Conservation (phyloP, 2,888 invertebrate genomes). For the Microdon myrmicae region DNA sequence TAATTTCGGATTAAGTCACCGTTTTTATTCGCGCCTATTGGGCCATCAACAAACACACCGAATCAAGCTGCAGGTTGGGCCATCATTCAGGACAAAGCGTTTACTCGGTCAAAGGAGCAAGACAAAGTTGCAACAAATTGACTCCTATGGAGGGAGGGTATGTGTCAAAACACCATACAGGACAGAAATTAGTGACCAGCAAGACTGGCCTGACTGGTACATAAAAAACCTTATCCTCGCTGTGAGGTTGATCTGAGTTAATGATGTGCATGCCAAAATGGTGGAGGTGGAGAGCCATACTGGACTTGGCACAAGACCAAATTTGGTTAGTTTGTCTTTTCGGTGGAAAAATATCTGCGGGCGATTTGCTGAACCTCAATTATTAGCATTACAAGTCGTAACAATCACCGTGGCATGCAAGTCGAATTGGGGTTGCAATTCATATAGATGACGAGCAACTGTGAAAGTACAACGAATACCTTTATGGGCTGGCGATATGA, state of each 20-base stretch:
- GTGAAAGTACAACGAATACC: too few relatives aligned
- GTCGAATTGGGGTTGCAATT: too few relatives aligned
- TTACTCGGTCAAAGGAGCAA: too few relatives aligned
- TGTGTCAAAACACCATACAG: conserved; percentile 42
- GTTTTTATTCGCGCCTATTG: conserved; percentile 27
- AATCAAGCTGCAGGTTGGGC: conserved; percentile 1
- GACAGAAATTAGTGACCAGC: conserved; percentile 7
- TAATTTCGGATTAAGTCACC: conserved; percentile 47
- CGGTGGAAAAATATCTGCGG: too few relatives aligned
- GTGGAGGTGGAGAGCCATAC: conserved; percentile 8
- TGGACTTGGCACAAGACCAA: conserved; percentile 4
- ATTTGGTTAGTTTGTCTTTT: conserved; percentile 3
- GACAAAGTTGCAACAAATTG: conserved; percentile 41
- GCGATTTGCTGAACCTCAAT: too few relatives aligned
- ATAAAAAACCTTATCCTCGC: conserved; percentile 9
- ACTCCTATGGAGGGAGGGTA: conserved; percentile 46
- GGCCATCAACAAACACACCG: not conserved
- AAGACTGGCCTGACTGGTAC: not conserved
- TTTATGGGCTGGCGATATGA: too few relatives aligned
- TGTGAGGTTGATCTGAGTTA: conserved; percentile 24
- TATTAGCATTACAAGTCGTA: too few relatives aligned
- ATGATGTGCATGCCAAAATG: conserved; percentile 13
- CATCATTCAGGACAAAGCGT: not conserved
- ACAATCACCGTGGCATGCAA: too few relatives aligned
- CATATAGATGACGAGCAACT: too few relatives aligned